Conservation (phyloP, 2,113 vertebrate species). For the Stomatorhinus ivindoensis region DNA sequence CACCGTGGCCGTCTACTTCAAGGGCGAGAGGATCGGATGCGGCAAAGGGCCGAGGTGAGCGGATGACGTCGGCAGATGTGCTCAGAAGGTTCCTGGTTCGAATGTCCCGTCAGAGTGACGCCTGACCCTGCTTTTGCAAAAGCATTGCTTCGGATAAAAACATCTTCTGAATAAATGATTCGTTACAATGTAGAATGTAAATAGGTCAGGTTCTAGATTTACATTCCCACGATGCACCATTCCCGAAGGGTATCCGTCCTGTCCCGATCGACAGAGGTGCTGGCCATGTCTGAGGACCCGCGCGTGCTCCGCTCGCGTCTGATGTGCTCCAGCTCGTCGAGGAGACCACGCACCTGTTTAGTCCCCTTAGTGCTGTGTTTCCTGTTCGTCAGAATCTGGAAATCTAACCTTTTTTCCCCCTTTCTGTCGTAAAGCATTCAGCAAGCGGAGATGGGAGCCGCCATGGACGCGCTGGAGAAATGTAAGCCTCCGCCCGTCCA, state of each 20-base stretch:
- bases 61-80: neutral
- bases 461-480: conserved; percentile 98
- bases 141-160: neutral
- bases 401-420: conserved; percentile 3
- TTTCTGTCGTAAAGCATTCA: conserved; percentile 68
- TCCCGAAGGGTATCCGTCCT: conserved; percentile 8
- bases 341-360: conserved; percentile 21
- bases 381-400: conserved; percentile 39
- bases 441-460: conserved; percentile 98
- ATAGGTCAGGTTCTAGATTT: neutral
- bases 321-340: neutral
- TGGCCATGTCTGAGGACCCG: conserved; percentile 24
- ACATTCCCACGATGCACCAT: neutral
- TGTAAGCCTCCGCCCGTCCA: conserved; percentile 65
- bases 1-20: conserved; percentile 97
- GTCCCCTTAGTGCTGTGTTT: conserved; percentile 34
- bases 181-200: neutral
- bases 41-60: conserved; percentile 95
- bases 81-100: neutral
- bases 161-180: neutral
- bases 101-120: neutral
- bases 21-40: conserved; percentile 94
- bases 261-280: conserved; percentile 36
- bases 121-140: neutral
- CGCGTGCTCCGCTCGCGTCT: neutral